Evolutionary conservation across 1,140 invertebrate species (phyloP).

Genomic region (Sarcophaga peregrina): DNA sequence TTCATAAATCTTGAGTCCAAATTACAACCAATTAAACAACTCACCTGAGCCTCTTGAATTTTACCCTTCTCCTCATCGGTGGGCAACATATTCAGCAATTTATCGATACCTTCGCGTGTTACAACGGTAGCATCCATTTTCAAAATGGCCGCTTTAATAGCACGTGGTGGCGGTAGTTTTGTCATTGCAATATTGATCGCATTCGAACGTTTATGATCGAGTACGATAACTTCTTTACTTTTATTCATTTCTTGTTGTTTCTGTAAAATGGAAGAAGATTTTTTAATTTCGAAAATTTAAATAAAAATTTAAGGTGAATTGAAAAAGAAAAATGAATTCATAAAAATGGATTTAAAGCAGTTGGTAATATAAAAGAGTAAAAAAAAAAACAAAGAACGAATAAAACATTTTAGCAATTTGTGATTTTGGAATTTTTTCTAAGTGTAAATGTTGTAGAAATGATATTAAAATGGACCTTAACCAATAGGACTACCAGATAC

Average conservation of each 20-base stretch:
- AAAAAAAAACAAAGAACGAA: background rate
- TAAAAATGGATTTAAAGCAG: background rate
- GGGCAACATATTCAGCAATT: slow-evolving; percentile 97
- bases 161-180: slow-evolving; percentile 94
- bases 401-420: background rate
- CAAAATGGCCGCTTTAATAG: slow-evolving; percentile 97
- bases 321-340: background rate
- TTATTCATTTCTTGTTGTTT: slow-evolving; percentile 94
- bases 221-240: slow-evolving; percentile 94
- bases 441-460: background rate
- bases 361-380: background rate
- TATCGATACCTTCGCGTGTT: slow-evolving; percentile 98
- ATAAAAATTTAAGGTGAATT: background rate
- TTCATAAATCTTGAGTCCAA: background rate
- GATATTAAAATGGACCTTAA: background rate
- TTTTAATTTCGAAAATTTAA: background rate
- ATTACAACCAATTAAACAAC: background rate
- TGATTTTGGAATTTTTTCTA: background rate
- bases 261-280: slow-evolving; percentile 68
- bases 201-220: slow-evolving; percentile 98
- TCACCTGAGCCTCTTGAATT: slow-evolving; percentile 91
- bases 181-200: slow-evolving; percentile 99
- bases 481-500: no score
- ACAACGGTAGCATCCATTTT: slow-evolving; percentile 99
- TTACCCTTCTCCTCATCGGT: slow-evolving; percentile 95